Evolutionary conservation across 2,113 vertebrate genomes (phyloP).

Genomic region (Mustelus asterias): DNA sequence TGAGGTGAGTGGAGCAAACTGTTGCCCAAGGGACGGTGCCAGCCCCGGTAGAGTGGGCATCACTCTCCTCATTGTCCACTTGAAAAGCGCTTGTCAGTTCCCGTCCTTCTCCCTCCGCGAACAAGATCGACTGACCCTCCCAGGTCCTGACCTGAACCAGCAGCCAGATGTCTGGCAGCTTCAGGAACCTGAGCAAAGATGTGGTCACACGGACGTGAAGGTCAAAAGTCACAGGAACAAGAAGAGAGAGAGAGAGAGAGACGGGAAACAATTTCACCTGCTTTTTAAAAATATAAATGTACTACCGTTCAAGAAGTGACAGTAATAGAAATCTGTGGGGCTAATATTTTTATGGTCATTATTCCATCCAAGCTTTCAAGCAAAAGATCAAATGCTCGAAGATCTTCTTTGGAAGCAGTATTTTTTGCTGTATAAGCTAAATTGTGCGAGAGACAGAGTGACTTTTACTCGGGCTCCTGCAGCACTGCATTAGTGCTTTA

Average conservation of each 20-base stretch:
- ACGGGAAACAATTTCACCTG: neutral
- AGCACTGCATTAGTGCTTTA: neutral
- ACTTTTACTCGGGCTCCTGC: neutral
- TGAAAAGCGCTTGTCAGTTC: conserved; percentile 19
- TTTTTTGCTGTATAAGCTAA: neutral
- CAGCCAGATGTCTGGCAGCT: conserved; percentile 33
- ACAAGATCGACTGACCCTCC: conserved; percentile 12
- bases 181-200: conserved; percentile 11
- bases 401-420: neutral
- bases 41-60: conserved; percentile 1
- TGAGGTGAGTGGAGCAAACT: conserved; percentile 34
- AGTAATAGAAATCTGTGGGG: neutral
- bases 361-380: neutral
- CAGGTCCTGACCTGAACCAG: conserved; percentile 29
- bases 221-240: neutral
- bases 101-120: conserved; percentile 8
- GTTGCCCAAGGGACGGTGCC: conserved; percentile 23
- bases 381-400: neutral
- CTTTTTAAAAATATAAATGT: neutral
- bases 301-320: neutral
- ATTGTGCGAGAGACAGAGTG: conserved; percentile 7
- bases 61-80: conserved; percentile 19
- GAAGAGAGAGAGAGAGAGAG: neutral
- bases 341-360: neutral
- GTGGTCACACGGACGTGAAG: neutral